These are phyloP conservation scores for Perca flavescens DNA, from an alignment of 2,113 vertebrate species.

Conservation along the genomic window DNA sequence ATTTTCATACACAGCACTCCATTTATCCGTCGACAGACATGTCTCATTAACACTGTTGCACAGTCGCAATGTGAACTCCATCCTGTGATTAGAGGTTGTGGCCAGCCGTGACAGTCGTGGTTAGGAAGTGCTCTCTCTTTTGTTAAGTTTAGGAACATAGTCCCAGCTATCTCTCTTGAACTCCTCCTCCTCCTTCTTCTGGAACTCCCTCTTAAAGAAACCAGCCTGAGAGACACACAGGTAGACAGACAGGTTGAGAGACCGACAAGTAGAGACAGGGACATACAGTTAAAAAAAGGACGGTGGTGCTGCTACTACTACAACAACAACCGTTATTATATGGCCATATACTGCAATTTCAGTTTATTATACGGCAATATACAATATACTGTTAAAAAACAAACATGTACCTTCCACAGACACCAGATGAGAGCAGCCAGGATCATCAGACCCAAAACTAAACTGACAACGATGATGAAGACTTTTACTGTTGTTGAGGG, in stretches of 20 bases:
- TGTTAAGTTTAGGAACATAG: slow-evolving; percentile 85
- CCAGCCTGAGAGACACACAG: slow-evolving; percentile 83
- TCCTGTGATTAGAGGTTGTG: background rate
- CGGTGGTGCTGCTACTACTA: background rate
- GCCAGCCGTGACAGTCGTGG: background rate
- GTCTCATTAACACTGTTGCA: slow-evolving; percentile 22
- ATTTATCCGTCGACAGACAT: slow-evolving; percentile 3
- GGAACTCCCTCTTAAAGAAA: slow-evolving; percentile 93
- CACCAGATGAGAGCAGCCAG: slow-evolving; percentile 87
- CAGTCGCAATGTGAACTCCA: slow-evolving; percentile 16
- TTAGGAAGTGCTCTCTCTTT: slow-evolving; percentile 81
- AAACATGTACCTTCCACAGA: slow-evolving; percentile 90
- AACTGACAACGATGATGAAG: slow-evolving; percentile 86
- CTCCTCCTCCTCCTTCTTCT: slow-evolving; percentile 80
- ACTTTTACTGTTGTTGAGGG: slow-evolving; percentile 84
- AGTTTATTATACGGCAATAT: background rate
- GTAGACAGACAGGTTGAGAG: background rate
- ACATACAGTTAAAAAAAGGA: background rate
- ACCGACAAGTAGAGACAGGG: background rate
- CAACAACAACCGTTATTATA: background rate
- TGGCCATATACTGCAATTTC: background rate
- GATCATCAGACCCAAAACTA: slow-evolving; percentile 87
- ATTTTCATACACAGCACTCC: background rate
- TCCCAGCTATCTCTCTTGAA: slow-evolving; percentile 91
- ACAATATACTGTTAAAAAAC: background rate